Evolutionary conservation across 2,888 invertebrate genomes (phyloP), one percentile per base, ranked within the genome.

Genomic region (Apodemia mormo): DNA sequence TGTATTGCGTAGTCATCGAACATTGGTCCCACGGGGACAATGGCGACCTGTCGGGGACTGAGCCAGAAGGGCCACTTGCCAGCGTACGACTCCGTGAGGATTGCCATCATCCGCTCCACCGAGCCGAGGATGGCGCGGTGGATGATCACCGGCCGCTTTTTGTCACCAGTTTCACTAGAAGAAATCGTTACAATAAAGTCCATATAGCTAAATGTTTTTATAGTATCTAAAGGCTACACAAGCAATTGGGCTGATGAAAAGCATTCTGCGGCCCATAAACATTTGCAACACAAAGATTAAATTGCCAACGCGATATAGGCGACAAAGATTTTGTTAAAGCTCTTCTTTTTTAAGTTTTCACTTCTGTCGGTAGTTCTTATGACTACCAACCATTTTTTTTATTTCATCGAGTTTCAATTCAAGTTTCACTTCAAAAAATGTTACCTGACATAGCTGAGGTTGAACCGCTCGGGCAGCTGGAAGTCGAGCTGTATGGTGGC

Each of bases 61-160:
- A 99, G 87, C 99, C 99, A 99, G 94, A 99, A 99, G 9, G 99
- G 99, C 99, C 99, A 99, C 93, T 99, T 99, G 76, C 99, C 99
- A 22, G 97, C 99, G 90, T 96, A 99, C 75, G 96, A 98, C 94
- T 99, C 99, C 40, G 98, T 98, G 65, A 99, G 94, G 81, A 99
- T 98, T 1, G 99, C 99, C 73, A 99, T 96, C 98, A 99, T 98
- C 37, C 99, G 95, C 92, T 99, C 99, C 8, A 99, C 97, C 0
- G 99, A 99, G 4, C 99, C 99, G 1, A 99, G 94, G 78, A 99
- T 96, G 1, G 99, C 99, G 77, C 99, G 95, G 91, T 99, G 99
- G 79, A 99, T 98, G 75, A 99, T 99, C 33, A 99, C 99, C 0
- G 99, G 99, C 8, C 97, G 95, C 77, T 96, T 96, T 90, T 97